A percentile compares a stretch with the other conserved stretches of the same genome.
Conservation (phyloP, 1,140 invertebrate species). For the Hyphantria cunea region DNA sequence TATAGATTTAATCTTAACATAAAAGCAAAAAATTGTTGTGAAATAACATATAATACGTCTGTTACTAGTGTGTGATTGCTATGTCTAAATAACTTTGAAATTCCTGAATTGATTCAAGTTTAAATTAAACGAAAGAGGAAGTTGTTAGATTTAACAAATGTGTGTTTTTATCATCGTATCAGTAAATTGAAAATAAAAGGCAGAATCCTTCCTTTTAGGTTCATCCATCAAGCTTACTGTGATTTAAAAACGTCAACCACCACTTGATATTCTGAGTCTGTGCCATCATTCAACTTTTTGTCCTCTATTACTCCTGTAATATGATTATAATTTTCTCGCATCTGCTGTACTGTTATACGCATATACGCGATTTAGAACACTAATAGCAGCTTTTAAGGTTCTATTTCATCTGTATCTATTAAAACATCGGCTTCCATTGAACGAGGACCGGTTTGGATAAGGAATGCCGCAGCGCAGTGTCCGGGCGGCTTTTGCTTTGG, state of each 20-base stretch:
- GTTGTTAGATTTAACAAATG: no score
- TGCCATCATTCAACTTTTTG: constrained; percentile 66
- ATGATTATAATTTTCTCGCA: constrained; percentile 67
- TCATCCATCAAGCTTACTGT: constrained; percentile 44
- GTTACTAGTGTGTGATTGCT: no score
- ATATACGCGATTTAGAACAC: constrained; percentile 29
- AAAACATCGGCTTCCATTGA: constrained; percentile 64
- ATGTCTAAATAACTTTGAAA: no score
- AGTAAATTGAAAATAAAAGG: no score
- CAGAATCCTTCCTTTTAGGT: constrained; percentile 45
- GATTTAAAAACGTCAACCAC: constrained; percentile 42
- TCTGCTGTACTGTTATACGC: constrained; percentile 35
- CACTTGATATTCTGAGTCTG: constrained; percentile 58
- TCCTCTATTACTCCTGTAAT: constrained; percentile 60
- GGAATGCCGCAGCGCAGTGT: constrained; percentile 63
- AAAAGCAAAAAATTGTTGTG: no score
- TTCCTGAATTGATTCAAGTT: no score
- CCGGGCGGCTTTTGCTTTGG: constrained; percentile 65
- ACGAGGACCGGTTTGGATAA: constrained; percentile 61
- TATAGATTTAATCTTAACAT: no score
- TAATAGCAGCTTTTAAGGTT: constrained; percentile 35
- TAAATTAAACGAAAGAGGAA: no score
- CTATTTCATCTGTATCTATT: constrained; percentile 34
- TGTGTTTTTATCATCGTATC: no score
- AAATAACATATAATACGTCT: no score